phyloP scores from a whole-genome alignment of 2,113 vertebrate genomes.

The Podarcis muralis region DNA sequence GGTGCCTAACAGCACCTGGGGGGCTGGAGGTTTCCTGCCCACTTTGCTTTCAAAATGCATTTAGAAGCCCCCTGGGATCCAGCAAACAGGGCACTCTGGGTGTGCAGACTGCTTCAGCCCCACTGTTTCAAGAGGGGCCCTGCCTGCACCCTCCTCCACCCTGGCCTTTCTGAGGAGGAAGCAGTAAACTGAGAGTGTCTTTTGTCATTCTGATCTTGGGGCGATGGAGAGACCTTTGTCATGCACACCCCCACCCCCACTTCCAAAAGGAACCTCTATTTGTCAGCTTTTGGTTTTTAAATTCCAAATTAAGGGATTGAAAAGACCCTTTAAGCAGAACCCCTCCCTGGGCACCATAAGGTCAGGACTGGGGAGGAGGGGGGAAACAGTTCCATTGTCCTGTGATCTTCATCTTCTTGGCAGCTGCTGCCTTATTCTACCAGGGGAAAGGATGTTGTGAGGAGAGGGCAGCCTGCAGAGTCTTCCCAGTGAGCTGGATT shows the following conservation, averaged over 20 bases:
- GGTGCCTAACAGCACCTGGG: too few relatives aligned
- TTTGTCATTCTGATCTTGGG: slow-evolving; percentile 56
- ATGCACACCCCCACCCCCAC: slow-evolving; percentile 47
- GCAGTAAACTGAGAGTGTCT: slow-evolving; percentile 54
- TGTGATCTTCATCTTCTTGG: slow-evolving; percentile 38
- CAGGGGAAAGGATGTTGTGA: neutral
- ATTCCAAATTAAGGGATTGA: slow-evolving; percentile 62
- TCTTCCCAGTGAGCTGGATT: neutral
- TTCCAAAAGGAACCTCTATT: slow-evolving; percentile 52
- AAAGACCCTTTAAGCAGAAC: slow-evolving; percentile 56
- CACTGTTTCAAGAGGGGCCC: too few relatives aligned
- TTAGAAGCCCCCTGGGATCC: neutral
- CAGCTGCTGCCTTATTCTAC: slow-evolving; percentile 50
- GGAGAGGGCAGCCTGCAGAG: neutral
- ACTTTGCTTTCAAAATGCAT: neutral
- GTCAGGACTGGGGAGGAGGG: slow-evolving; percentile 26
- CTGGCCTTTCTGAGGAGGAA: too few relatives aligned
- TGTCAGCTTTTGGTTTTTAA: slow-evolving; percentile 70
- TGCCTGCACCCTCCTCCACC: too few relatives aligned
- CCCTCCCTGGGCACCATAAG: slow-evolving; percentile 50
- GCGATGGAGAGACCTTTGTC: slow-evolving; percentile 61
- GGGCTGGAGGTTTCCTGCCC: too few relatives aligned
- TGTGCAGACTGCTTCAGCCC: too few relatives aligned
- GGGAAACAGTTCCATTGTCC: slow-evolving; percentile 53
- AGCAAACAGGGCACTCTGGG: neutral